Percentiles rank a stretch among this genome's conserved stretches.
These are phyloP conservation scores for Paracentrotus lividus DNA, from an alignment of 53 echinoderm and acorn worm species.

Conservation along the genomic window DNA sequence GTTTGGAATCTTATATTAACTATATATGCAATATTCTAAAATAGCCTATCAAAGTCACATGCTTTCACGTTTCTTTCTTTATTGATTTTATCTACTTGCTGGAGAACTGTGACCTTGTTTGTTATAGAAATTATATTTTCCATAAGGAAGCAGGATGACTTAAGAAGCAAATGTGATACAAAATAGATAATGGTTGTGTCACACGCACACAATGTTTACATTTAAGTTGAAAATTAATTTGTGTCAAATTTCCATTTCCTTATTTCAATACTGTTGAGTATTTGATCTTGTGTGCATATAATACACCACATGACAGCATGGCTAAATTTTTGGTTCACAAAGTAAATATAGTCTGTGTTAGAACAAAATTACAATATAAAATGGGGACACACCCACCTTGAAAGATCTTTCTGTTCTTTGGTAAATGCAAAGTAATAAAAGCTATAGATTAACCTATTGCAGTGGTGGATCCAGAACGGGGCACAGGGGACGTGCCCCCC, in stretches of 20 bases:
- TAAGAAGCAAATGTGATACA: not conserved
- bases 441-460: no score
- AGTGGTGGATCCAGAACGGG: no score
- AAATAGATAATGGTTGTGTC: conserved; percentile 8
- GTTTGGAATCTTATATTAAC: no score
- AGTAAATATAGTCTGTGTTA: no score
- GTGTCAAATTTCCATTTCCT: not conserved
- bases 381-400: no score
- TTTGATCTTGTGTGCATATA: not conserved
- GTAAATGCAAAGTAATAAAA: no score
- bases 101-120: not conserved
- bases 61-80: not conserved
- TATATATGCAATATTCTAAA: not conserved
- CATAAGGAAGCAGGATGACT: not conserved
- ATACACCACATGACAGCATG: not conserved
- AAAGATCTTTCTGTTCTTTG: no score
- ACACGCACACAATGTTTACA: not conserved
- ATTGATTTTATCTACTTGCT: no score
- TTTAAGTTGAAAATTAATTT: no score
- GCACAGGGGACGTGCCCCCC: no score
- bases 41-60: not conserved
- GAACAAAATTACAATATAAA: no score
- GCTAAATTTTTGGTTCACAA: not conserved
- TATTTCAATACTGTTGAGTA: not conserved
- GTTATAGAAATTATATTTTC: not conserved